These are phyloP conservation scores for Octodon degus DNA, from an alignment of 2,113 vertebrate species.

Conservation along the genomic window DNA sequence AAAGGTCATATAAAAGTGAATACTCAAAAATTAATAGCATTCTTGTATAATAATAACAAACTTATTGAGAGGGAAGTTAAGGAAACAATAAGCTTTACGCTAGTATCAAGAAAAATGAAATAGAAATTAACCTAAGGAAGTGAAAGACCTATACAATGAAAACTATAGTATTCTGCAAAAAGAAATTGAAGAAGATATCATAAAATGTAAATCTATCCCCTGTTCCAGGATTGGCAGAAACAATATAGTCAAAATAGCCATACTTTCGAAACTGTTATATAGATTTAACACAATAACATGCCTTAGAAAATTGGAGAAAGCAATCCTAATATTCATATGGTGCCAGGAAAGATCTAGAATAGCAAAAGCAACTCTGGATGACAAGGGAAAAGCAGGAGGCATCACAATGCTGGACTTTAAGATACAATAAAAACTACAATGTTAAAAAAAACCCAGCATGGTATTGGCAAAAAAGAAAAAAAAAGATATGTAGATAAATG, in stretches of 20 bases:
- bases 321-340: neutral
- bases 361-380: neutral
- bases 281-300: neutral
- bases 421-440: neutral
- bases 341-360: neutral
- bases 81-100: neutral
- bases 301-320: neutral
- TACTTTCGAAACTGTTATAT: neutral
- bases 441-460: neutral
- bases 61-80: neutral
- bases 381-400: neutral
- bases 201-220: neutral
- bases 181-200: neutral
- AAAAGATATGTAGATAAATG: neutral
- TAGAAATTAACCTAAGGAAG: neutral
- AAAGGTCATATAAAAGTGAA: neutral
- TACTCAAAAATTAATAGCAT: neutral
- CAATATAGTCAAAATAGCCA: neutral
- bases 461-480: neutral
- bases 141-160: neutral
- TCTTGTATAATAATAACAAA: neutral
- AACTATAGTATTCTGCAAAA: neutral
- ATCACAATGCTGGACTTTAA: neutral
- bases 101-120: neutral
- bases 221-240: neutral